Base-by-base conservation (phyloP, 2,888 invertebrate species). In the Drosophila yooni region DNA sequence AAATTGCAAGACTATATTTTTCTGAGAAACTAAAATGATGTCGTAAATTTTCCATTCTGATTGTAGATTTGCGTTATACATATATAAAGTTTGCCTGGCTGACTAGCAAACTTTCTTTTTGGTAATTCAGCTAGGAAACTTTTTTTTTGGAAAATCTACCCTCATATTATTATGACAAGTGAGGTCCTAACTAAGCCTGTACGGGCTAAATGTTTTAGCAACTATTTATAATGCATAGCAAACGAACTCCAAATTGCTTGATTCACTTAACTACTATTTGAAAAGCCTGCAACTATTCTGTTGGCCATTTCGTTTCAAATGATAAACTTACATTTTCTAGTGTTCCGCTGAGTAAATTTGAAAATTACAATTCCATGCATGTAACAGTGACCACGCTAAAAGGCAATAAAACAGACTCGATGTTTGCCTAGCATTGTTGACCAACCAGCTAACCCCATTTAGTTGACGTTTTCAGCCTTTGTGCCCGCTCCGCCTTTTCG, bases 391-490 rank as follows among this genome's bases (percentile, higher is more conserved):
- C n/a, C 53, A 61, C 52, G 68, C 38, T 31, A 67, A 62, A 53
- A 65, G 34, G 54, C 70, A 61, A 65, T 65, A 71, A 60, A 67
- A 58, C 68, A 51, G 40, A 60, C 63, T 66, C 54, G 48, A 63
- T 67, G 60, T 57, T 72, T 67, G 56, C 46, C 43, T 1, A 21
- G n/a, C 21, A 11, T 13, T 52, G 29, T 60, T 59, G 46, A 15
- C 25, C 54, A 46, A 46, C 3, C 3, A 38, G 66, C 56, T 70
- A 76, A 64, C 66, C 73, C 66, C 60, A 48, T 76, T 73, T 69
- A 59, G 53, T 57, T 58, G 64, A 52, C 53, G 68, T 56, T 70
- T 43, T 34, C 48, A 48, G 25, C 48, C 46, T 48, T 56, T 46
- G 34, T 61, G 48, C 18, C 34, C 29, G 38, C 48, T 38, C 7